Base-by-base conservation (phyloP, 2,888 invertebrate genomes). In the Tipula unca region DNA sequence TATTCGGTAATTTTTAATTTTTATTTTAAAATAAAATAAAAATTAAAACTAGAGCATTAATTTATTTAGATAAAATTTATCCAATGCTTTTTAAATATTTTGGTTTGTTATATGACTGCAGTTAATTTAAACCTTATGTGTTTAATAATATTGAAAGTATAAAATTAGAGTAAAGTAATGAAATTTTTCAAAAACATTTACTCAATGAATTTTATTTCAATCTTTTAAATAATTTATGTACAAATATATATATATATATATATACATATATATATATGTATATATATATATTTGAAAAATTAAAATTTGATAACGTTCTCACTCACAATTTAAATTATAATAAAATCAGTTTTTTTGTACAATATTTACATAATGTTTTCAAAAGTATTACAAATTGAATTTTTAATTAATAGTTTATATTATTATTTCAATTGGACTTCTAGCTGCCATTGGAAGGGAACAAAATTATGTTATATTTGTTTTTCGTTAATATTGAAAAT, bases 391-490 rank as follows among this genome's bases (percentile, higher is more conserved):
- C n/a, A n/a, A n/a, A n/a, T 29, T 82, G 25, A 82, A 25, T 29
- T 82, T 32, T 83, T 82, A 29, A 29, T 14, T 29, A 29, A 29
- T 29, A 82, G 10, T 69, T 17, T n/a, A n/a, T n/a, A n/a, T n/a
- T n/a, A n/a, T 48, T 10, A 25, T 69, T 69, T 69, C 25, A 69
- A 36, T 84, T 84, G 84, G 84, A 84, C 84, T 69, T 69, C 39
- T 84, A 84, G 84, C 84, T 84, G 84, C 84, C 84, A 36, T 84
- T 13, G 84, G 84, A 36, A 84, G 36, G 84, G 84, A 36, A 69
- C 69, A 69, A 69, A 69, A 69, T 69, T 69, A 69, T 69, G 20
- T 69, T 25, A 39, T 10, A 39, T 48, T 48, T 48, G n/a, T 48
- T 69, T n/a, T 54, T 69, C 69, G 25, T 69, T 48, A 17, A 10